phyloP scores from a whole-genome alignment of 2,888 invertebrate genomes.

The Hemithea aestivaria region DNA sequence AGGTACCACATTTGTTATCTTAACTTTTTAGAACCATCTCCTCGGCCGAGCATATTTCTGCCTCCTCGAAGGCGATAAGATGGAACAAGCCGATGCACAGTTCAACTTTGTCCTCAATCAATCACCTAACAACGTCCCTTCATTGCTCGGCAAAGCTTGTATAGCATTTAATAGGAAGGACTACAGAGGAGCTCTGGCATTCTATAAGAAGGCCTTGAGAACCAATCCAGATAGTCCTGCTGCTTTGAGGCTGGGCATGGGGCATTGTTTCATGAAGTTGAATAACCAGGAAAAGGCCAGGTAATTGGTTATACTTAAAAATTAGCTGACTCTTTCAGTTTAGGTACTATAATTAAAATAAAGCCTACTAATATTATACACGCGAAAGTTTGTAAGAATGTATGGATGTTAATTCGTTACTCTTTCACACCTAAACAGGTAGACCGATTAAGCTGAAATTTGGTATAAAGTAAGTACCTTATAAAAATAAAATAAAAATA shows the following conservation, averaged over 20 bases:
- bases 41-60: conserved; percentile 99
- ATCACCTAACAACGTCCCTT: conserved; percentile 97
- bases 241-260: conserved; percentile 97
- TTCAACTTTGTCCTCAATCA: conserved; percentile 99
- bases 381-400: too few species aligned
- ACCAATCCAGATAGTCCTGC: conserved; percentile 99
- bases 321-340: too few species aligned
- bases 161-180: conserved; percentile 99
- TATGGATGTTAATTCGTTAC: too few species aligned
- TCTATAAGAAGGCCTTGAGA: conserved; percentile 97
- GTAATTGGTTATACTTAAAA: conserved; percentile 45
- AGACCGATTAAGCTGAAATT: too few species aligned
- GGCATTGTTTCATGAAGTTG: conserved; percentile 98
- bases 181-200: conserved; percentile 95
- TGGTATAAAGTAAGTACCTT: too few species aligned
- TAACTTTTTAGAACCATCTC: conserved; percentile 94
- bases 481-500: too few species aligned
- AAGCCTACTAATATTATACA: too few species aligned
- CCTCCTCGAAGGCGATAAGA: conserved; percentile 98
- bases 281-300: conserved; percentile 97
- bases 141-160: conserved; percentile 98
- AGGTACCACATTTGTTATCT: too few species aligned
- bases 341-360: too few species aligned
- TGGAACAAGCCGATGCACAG: conserved; percentile 99
- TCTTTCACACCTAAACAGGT: too few species aligned